A percentile compares a stretch with the other conserved stretches of the same genome.
Evolutionary conservation across 2,113 vertebrate species (phyloP).

Genomic region (Mobula hypostoma): DNA sequence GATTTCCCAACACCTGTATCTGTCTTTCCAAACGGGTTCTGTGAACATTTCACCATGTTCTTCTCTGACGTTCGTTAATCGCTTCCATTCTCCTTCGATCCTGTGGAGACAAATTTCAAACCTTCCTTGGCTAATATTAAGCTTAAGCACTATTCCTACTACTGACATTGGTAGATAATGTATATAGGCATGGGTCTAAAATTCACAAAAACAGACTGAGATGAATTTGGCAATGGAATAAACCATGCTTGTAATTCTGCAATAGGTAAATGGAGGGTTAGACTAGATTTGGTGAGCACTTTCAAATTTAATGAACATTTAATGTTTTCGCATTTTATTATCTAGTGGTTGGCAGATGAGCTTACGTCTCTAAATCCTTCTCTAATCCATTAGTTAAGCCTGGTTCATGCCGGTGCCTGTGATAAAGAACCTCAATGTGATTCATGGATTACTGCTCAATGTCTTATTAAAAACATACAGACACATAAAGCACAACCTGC

Average conservation of each 20-base stretch:
- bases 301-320: not conserved
- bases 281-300: no score
- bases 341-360: not conserved
- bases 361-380: not conserved
- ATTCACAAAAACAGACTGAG: not conserved
- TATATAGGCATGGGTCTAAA: no score
- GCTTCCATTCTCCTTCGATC: no score
- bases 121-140: not conserved
- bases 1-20: no score
- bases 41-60: no score
- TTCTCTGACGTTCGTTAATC: no score
- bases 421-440: slow-evolving; percentile 45
- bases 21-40: no score
- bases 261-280: not conserved
- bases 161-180: no score
- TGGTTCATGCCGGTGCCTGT: slow-evolving; percentile 42
- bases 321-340: not conserved
- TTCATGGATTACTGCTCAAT: slow-evolving; percentile 60
- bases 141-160: no score
- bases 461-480: slow-evolving; percentile 54
- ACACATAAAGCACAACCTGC: slow-evolving; percentile 44
- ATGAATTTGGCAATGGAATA: not conserved
- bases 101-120: not conserved
- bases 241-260: not conserved
- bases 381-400: not conserved